Evolutionary conservation across 2,888 invertebrate species (phyloP), one percentile per base, ranked within the genome.

Genomic region (Bursaphelenchus okinawaensis): DNA sequence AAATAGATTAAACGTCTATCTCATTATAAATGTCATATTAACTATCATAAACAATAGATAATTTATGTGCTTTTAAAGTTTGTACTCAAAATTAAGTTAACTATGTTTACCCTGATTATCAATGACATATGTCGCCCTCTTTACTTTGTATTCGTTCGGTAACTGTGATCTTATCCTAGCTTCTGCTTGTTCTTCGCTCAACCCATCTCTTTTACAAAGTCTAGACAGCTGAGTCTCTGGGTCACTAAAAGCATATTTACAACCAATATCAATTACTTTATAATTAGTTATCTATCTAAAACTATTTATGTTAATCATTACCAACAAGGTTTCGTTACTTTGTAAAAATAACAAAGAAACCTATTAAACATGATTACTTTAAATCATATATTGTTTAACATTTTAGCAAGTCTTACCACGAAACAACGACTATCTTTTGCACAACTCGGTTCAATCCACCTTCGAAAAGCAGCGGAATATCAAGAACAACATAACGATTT

Each of bases 391-490:
- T 31, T 20, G 4, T 23, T 1, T 16, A 16, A 16, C 9, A 65
- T 50, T 28, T 8, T n/a, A 4, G 63, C 68, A 29, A 16, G 9
- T 61, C 67, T 56, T 31, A 79, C 74, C 80, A 80, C 66, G 68
- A 72, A 9, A 80, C 75, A 8, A 79, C 79, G 57, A 79, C 71
- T 12, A 72, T 73, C n/a, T 70, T 76, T 23, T 68, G 66, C 16
- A 79, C 62, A 51, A 72, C 68, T 51, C 74, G 69, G 58, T 80
- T 70, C 70, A 77, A 50, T 71, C 75, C 52, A 64, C 71, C 65
- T 55, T 80, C 80, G 64, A 76, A 80, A 1, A 80, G 70, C 19
- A 80, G 63, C 7, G 80, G 80, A 20, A 78, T 73, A 57, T 80
- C 80, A 62, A 80, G 70, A 1, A 80, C 75, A 19, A 79, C 66